Evolutionary conservation across 2,113 vertebrate species (phyloP).

Genomic region (Hiodon tergisus): DNA sequence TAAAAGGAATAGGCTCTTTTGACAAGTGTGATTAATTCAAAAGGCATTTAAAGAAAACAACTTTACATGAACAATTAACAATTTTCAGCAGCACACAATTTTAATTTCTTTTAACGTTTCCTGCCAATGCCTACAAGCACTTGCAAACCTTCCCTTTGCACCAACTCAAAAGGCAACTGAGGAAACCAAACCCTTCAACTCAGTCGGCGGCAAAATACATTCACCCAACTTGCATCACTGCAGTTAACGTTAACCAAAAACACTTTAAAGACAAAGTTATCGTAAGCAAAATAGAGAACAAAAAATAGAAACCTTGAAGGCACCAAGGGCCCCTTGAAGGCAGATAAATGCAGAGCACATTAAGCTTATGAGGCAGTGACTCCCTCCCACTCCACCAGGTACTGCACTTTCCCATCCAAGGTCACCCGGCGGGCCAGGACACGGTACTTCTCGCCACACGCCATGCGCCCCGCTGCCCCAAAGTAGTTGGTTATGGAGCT

Average conservation of each 20-base stretch:
- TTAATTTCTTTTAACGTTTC: background rate
- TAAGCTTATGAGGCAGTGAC: slow-evolving; percentile 87
- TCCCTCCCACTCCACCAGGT: slow-evolving; percentile 97
- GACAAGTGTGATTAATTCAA: slow-evolving; percentile 16
- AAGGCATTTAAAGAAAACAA: slow-evolving; percentile 20
- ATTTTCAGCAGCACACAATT: slow-evolving; percentile 17
- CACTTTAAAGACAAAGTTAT: slow-evolving; percentile 11
- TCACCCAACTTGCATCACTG: slow-evolving; percentile 10
- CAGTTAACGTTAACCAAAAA: background rate
- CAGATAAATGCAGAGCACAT: slow-evolving; percentile 15
- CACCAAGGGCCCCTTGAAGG: slow-evolving; percentile 7
- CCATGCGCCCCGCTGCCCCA: slow-evolving; percentile 92
- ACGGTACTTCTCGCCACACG: slow-evolving; percentile 93
- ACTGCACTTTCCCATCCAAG: slow-evolving; percentile 95
- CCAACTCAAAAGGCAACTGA: background rate
- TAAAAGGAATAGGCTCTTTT: slow-evolving; percentile 12
- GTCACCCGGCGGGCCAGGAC: slow-evolving; percentile 90
- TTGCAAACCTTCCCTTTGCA: background rate
- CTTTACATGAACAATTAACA: background rate
- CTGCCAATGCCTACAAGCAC: background rate
- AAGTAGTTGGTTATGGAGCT: slow-evolving; percentile 97
- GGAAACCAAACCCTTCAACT: background rate
- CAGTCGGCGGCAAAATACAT: slow-evolving; percentile 6
- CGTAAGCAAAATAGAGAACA: slow-evolving; percentile 37
- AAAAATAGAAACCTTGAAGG: slow-evolving; percentile 21